phyloP scores from a whole-genome alignment of 2,888 invertebrate genomes.

The Agrilus cyanescens region DNA sequence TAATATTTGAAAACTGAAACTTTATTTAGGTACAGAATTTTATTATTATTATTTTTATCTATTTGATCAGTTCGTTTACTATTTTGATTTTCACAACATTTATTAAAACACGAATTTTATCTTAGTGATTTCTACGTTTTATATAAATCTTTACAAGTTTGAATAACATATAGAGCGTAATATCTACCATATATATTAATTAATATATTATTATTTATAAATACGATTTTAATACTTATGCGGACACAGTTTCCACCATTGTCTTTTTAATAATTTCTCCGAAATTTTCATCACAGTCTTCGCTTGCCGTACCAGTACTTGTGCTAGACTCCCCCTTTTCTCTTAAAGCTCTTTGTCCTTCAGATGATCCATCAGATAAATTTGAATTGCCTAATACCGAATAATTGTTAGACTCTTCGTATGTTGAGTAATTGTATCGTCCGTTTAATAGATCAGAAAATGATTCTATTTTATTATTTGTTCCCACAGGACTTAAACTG shows the following conservation, averaged over 20 bases:
- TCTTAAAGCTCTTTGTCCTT: conserved; percentile 10
- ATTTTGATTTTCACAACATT: conserved; percentile 34
- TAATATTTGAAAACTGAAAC: neutral
- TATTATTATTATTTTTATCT: conserved; percentile 4
- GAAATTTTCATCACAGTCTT: conserved; percentile 61
- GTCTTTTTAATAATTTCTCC: conserved; percentile 88
- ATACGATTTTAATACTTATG: conserved; percentile 39
- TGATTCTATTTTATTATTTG: conserved; percentile 58
- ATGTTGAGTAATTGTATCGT: conserved; percentile 40
- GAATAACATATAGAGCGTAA: conserved; percentile 32
- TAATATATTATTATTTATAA: conserved; percentile 17
- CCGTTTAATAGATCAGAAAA: conserved; percentile 51
- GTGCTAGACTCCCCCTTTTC: conserved; percentile 21
- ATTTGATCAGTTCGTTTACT: neutral
- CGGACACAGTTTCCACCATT: conserved; percentile 82
- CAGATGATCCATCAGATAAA: conserved; percentile 13
- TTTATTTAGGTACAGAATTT: conserved; percentile 1
- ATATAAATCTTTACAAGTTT: conserved; percentile 34
- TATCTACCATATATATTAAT: conserved; percentile 17
- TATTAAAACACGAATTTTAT: conserved; percentile 35
- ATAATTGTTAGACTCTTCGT: conserved; percentile 35
- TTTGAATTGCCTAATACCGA: conserved; percentile 18
- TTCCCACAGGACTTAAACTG: conserved; percentile 53
- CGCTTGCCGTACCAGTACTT: conserved; percentile 23
- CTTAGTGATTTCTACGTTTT: conserved; percentile 32